These are phyloP conservation scores for Conchocele bisecta DNA, from an alignment of 2,888 invertebrate species.

Conservation along the genomic window DNA sequence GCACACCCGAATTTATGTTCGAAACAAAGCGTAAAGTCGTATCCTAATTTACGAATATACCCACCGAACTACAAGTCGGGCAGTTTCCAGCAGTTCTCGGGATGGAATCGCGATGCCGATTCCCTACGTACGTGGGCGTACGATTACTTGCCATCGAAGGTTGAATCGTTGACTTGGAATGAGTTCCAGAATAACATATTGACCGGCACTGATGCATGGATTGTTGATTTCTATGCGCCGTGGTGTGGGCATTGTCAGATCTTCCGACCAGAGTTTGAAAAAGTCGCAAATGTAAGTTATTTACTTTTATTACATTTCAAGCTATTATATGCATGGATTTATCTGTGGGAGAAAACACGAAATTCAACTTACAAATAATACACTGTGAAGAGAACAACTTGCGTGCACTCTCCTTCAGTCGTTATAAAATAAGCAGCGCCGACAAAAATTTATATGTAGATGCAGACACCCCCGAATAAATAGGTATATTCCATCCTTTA, in stretches of 20 bases:
- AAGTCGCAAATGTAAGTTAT: conserved; percentile 86
- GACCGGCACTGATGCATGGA: conserved; percentile 84
- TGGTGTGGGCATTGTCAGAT: conserved; percentile 86
- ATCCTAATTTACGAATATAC: conserved; percentile 88
- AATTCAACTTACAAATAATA: no score
- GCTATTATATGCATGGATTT: no score
- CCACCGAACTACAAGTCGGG: conserved; percentile 82
- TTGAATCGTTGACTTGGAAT: conserved; percentile 77
- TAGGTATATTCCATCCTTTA: no score
- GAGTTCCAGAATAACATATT: conserved; percentile 84
- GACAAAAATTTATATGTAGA: no score
- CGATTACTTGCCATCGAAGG: conserved; percentile 86
- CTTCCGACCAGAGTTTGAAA: conserved; percentile 88
- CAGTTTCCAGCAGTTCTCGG: conserved; percentile 83
- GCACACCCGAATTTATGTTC: conserved; percentile 85
- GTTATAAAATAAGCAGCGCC: no score
- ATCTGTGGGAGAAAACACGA: no score
- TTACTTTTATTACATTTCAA: no score
- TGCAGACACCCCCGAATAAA: no score
- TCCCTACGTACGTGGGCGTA: conserved; percentile 87
- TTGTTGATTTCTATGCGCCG: conserved; percentile 82
- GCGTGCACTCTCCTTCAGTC: no score
- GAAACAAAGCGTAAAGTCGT: conserved; percentile 86
- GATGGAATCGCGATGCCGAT: conserved; percentile 86
- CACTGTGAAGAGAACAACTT: no score